Evolutionary conservation across 2,888 invertebrate genomes (phyloP).

Genomic region (Sialis fuliginosa): DNA sequence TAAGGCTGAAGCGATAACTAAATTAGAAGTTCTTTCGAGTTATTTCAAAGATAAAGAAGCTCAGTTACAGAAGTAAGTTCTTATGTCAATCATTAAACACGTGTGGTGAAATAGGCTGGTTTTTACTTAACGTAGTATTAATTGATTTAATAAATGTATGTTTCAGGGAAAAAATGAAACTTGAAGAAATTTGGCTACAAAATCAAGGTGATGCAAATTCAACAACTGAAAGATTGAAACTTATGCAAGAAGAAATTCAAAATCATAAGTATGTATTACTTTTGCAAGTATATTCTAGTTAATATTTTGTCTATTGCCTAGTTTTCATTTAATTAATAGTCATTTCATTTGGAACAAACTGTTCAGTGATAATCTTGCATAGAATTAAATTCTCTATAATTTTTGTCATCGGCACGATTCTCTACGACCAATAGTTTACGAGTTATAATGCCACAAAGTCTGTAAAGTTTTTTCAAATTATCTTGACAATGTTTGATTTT

Average conservation of each 20-base stretch:
- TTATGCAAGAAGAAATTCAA: constrained; percentile 63
- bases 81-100: constrained; percentile 2
- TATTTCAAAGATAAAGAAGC: constrained; percentile 84
- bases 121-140: background rate
- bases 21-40: constrained; percentile 68
- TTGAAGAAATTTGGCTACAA: constrained; percentile 61
- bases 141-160: constrained; percentile 5
- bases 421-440: too few relatives aligned
- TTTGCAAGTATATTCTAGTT: background rate
- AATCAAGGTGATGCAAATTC: constrained; percentile 68
- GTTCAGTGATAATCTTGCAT: too few relatives aligned
- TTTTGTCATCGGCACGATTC: too few relatives aligned
- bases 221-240: constrained; percentile 59
- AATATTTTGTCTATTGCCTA: background rate
- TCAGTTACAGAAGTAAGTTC: constrained; percentile 64
- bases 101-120: too few relatives aligned
- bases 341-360: background rate
- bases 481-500: too few relatives aligned
- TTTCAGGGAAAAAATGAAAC: constrained; percentile 52
- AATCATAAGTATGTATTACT: constrained; percentile 46
- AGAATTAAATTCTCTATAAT: too few relatives aligned
- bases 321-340: background rate
- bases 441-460: too few relatives aligned
- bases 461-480: too few relatives aligned
- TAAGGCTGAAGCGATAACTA: constrained; percentile 60